Base-by-base conservation (phyloP, 2,888 invertebrate genomes). In the Geophilus truncorum region DNA sequence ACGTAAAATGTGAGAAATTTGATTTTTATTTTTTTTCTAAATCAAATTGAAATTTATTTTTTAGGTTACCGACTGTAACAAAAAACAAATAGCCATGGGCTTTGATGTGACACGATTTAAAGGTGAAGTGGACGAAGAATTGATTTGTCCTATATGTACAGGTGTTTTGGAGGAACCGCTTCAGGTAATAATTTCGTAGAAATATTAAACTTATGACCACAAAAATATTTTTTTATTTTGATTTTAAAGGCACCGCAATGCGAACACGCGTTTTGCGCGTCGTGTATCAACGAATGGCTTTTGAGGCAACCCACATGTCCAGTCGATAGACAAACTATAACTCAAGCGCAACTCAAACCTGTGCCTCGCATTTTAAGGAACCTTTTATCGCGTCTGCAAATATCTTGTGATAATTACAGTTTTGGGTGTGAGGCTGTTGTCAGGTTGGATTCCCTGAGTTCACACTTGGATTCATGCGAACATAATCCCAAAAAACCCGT, bases 101-200 rank as follows among this genome's bases (percentile, higher is more conserved):
- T 97, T 94, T 90, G 97, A 97, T 89, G 91, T 95, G 85, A 92
- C 92, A 88, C 91, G 97, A 86, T 97, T 98, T 90, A 93, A 95
- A 89, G 95, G 95, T 86, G 94, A 94, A 87, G 97, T 98, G 84
- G 97, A 98, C 88, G 97, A 97, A 90, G 98, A 98, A 89, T 90
- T 98, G 83, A 92, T 97, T 85, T 98, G 97, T 86, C 94, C 97
- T 83, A 97, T 98, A 88, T 98, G 97, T 89, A 95, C 96, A 83
- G 94, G 95, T 83, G 97, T 98, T 83, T 89, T 98, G 81, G 96
- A 97, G 86, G 96, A 97, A 86, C 97, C 97, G 75, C 89, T 97
- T 82, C 97, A 97, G 93, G 96, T 95, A 89, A 23, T n/a, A 36
- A 21, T 30, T 18, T 18, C 0, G n/a, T 21, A 23, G 30, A n/a